These are phyloP conservation scores for Smithornis capensis DNA, from an alignment of 2,113 vertebrate genomes.

Conservation along the genomic window DNA sequence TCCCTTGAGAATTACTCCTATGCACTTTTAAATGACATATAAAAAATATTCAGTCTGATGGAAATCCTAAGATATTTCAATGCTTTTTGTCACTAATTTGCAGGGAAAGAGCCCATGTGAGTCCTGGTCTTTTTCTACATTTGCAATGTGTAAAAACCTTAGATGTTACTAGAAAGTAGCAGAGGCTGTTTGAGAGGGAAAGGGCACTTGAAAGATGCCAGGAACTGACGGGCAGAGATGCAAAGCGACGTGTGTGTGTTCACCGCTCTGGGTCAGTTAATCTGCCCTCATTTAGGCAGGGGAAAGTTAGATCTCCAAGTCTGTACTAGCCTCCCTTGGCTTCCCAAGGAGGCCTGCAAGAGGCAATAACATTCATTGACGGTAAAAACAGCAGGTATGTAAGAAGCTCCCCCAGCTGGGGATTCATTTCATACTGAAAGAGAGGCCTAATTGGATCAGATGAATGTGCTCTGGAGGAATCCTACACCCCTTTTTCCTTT, in stretches of 20 bases:
- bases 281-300: background rate
- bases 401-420: background rate
- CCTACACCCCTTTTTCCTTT: background rate
- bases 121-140: background rate
- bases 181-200: background rate
- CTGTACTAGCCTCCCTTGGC: background rate
- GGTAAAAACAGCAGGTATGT: background rate
- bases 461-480: background rate
- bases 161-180: background rate
- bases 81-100: constrained; percentile 13
- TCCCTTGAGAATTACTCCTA: background rate
- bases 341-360: background rate
- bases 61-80: constrained; percentile 9
- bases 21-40: background rate
- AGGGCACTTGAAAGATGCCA: background rate
- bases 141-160: background rate
- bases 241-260: accelerated
- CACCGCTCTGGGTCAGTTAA: background rate
- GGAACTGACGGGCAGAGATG: background rate
- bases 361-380: background rate
- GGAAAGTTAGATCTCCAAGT: background rate
- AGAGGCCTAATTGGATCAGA: background rate
- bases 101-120: background rate
- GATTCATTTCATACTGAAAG: background rate
- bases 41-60: background rate